These are phyloP conservation scores for Tridacna crocea DNA, from an alignment of 2,888 invertebrate species.

Conservation along the genomic window DNA sequence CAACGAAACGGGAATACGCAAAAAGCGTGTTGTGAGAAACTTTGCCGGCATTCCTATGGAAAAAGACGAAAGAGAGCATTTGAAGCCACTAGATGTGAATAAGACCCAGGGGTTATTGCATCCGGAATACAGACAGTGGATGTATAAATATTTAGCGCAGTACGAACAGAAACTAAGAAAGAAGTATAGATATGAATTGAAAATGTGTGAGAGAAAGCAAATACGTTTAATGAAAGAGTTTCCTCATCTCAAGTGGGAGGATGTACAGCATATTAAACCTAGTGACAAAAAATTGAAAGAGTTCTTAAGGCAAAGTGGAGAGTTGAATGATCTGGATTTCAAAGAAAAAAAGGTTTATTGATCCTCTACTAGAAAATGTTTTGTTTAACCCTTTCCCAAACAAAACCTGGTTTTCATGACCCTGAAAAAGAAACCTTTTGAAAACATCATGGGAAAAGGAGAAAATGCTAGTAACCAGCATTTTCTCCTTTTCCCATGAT, in stretches of 20 bases:
- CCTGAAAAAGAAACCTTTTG: no score
- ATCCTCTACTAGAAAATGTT: background rate
- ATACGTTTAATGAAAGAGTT: conserved; percentile 43
- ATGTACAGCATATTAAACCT: conserved; percentile 36
- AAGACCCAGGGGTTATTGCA: conserved; percentile 57
- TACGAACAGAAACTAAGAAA: conserved; percentile 69
- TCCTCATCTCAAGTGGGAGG: conserved; percentile 51
- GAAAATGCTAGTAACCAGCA: background rate
- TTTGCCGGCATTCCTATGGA: conserved; percentile 70
- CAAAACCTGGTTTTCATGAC: no score
- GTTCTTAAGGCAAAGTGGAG: conserved; percentile 6
- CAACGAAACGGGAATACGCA: conserved; percentile 72
- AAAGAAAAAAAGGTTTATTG: conserved; percentile 2
- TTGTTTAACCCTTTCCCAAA: no score
- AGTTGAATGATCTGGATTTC: conserved; percentile 19
- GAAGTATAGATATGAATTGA: conserved; percentile 26
- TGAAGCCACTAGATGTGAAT: conserved; percentile 68
- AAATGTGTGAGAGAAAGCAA: conserved; percentile 13
- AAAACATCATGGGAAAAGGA: conserved; percentile 1
- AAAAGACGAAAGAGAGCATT: conserved; percentile 63
- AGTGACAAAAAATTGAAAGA: conserved; percentile 8
- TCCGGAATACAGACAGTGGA: conserved; percentile 54
- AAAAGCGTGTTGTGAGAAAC: conserved; percentile 63
- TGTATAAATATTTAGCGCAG: conserved; percentile 65
- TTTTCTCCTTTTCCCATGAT: background rate